Evolutionary conservation across 2,797 vertebrate genomes (phyloP).

Genomic region (Sitta carolinensis): DNA sequence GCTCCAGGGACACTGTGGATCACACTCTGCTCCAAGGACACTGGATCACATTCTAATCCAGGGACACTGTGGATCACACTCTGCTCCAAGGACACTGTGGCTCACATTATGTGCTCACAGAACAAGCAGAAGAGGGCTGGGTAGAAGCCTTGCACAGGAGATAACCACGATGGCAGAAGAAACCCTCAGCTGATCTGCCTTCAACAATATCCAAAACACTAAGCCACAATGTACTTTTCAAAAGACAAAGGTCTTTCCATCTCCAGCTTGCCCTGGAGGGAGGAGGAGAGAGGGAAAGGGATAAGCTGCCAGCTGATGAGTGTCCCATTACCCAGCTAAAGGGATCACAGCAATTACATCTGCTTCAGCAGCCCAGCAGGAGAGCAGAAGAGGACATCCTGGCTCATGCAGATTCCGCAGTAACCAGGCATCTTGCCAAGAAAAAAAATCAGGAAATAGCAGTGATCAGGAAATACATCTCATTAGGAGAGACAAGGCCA

Average conservation of each 20-base stretch:
- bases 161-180: background rate
- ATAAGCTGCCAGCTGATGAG: background rate
- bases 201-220: background rate
- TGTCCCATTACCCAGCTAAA: background rate
- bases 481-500: conserved; percentile 44
- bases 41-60: too few species aligned
- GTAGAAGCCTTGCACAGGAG: background rate
- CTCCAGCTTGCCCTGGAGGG: background rate
- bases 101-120: background rate
- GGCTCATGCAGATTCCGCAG: conserved; percentile 28
- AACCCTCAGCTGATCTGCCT: background rate
- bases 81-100: background rate
- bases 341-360: conserved; percentile 20
- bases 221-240: background rate
- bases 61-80: too few species aligned
- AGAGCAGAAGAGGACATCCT: conserved; percentile 35
- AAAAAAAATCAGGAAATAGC: conserved; percentile 20
- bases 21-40: too few species aligned
- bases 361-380: conserved; percentile 31
- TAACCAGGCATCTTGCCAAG: conserved; percentile 51
- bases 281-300: background rate
- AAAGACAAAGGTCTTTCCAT: background rate
- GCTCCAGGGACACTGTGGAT: too few species aligned
- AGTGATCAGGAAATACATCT: conserved; percentile 43
- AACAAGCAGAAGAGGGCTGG: background rate